Evolutionary conservation across 2,797 vertebrate genomes (phyloP), one percentile per base, ranked within the genome.

Genomic region (Pangasius krempfi): DNA sequence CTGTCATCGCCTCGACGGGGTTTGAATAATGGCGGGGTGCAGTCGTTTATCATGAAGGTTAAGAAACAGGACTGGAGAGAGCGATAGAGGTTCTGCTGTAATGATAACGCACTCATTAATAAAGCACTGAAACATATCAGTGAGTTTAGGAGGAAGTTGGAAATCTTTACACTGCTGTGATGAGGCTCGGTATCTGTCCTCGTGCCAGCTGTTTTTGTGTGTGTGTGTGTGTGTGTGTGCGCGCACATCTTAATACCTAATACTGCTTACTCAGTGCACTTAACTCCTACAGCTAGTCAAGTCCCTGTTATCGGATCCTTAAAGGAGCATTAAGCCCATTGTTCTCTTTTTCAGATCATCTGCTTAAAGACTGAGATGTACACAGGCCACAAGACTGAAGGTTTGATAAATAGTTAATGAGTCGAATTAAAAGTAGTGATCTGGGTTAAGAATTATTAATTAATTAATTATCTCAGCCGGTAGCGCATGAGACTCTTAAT

Each of bases 211-310:
- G 12, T 76, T 12, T 76, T 12, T 76, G 73, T 76, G 72, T 75
- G 72, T 75, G 72, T 75, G 72, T 75, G 72, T 75, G 72, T 75
- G 72, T 50, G 40, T 50, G 68, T 72, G 68, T 40, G 68, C 20
- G 66, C 30, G 50, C 40, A 18, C 44, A 22, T 79, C 12, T 56
- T n/a, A 50, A 50, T n/a, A 40, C 18, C 60, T 18, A 79, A 79
- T 80, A 80, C 62, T 68, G 86, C 86, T 87, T 87, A 44, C 79
- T 88, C 79, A 30, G 25, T 82, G 50, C 33, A 37, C 50, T 87
- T 56, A 22, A 33, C 64, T 72, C 76, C 20, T 70, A 5, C 3
- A 40, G 37, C 37, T 9, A 1, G 27, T 73, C 78, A 58, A 33
- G 82, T 87, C 37, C 16, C 27, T 13, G 50, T 14, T 73, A 72